phyloP scores from a whole-genome alignment of 2,888 invertebrate species.

The Boloria selene region DNA sequence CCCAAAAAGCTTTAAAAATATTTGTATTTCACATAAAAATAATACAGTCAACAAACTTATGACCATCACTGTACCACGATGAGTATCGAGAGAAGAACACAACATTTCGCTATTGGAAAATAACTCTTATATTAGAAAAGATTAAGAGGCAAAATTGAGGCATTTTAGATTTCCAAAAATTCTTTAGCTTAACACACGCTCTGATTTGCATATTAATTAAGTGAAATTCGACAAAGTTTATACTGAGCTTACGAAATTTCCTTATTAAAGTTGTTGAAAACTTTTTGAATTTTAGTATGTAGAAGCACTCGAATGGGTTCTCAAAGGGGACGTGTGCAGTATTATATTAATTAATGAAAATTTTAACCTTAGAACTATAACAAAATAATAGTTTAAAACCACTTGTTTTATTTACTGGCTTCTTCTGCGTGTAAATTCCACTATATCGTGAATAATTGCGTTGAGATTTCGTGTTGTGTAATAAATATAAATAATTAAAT shows the following conservation, averaged over 20 bases:
- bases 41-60: no score
- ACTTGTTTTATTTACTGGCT: no score
- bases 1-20: no score
- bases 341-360: neutral
- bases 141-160: neutral
- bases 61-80: no score
- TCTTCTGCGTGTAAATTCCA: no score
- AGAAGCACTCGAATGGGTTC: constrained; percentile 6
- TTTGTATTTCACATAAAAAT: no score
- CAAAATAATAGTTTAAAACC: no score
- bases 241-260: constrained; percentile 11
- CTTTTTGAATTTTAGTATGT: constrained; percentile 18
- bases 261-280: constrained; percentile 16
- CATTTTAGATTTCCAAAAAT: constrained; percentile 23
- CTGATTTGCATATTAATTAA: constrained; percentile 39
- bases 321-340: constrained; percentile 1
- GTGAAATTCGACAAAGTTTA: constrained; percentile 24
- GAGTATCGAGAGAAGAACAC: neutral
- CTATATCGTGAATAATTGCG: no score
- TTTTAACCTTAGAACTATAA: neutral
- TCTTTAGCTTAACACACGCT: constrained; percentile 27
- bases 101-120: neutral
- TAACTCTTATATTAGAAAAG: neutral
- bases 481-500: no score
- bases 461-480: no score